These are phyloP conservation scores for Doryteuthis pealeii DNA, from an alignment of 1,140 invertebrate genomes.

Conservation along the genomic window DNA sequence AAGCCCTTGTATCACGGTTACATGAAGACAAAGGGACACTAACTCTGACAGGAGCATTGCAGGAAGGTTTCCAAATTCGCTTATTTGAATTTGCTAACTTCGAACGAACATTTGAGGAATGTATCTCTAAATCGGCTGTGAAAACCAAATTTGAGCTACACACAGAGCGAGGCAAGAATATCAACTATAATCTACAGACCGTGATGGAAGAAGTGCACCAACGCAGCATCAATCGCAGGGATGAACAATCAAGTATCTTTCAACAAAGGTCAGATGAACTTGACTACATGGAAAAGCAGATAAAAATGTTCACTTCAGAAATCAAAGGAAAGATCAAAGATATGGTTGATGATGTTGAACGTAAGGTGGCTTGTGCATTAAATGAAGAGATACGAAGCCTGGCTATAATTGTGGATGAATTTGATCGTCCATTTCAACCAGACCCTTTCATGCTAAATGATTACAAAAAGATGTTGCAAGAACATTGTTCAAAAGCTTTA, in stretches of 20 bases:
- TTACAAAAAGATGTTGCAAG: neutral
- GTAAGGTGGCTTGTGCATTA: neutral
- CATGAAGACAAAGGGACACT: neutral
- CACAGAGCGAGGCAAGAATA: neutral
- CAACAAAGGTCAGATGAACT: neutral
- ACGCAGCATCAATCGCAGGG: neutral
- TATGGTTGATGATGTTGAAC: neutral
- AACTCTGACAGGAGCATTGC: neutral
- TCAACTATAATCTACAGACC: neutral
- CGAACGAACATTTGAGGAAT: neutral
- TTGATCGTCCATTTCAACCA: neutral
- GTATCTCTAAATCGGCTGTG: neutral
- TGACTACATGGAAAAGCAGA: neutral
- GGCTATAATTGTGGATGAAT: neutral
- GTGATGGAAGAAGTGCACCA: neutral
- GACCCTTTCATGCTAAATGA: neutral
- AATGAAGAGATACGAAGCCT: neutral
- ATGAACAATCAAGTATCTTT: neutral
- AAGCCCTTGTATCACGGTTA: neutral
- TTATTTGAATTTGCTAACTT: neutral
- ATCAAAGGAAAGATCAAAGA: neutral
- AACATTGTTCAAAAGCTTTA: neutral
- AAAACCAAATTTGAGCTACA: neutral
- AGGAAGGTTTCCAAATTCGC: neutral
- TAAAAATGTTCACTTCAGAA: neutral